Conservation (phyloP, 1,140 invertebrate species). For the Anastrepha ludens region DNA sequence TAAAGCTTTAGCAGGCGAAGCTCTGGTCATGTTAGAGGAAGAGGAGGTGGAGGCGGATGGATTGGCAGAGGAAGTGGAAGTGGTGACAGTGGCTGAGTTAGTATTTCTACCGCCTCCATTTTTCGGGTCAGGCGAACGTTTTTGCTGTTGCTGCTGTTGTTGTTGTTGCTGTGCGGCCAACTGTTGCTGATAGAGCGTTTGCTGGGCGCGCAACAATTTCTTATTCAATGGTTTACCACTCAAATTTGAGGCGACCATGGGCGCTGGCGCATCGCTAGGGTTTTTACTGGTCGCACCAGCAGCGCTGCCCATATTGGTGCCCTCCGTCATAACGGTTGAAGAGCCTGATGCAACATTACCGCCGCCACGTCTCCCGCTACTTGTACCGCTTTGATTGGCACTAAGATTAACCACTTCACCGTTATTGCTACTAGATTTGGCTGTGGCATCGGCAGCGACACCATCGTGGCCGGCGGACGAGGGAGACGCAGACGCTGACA, state of each 20-base stretch:
- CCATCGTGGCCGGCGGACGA: slow-evolving; percentile 30
- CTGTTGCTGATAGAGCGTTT: slow-evolving; percentile 64
- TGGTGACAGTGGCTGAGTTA: slow-evolving; percentile 53
- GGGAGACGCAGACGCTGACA: background rate
- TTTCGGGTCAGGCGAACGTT: slow-evolving; percentile 55
- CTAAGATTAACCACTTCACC: slow-evolving; percentile 33
- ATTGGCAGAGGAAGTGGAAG: slow-evolving; percentile 61
- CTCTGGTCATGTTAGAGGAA: background rate
- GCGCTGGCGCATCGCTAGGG: background rate
- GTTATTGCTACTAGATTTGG: slow-evolving; percentile 36
- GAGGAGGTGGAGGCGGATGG: slow-evolving; percentile 55
- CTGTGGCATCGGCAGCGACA: slow-evolving; percentile 16
- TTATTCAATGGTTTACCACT: slow-evolving; percentile 68
- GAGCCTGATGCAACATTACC: background rate
- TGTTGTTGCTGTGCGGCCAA: slow-evolving; percentile 27
- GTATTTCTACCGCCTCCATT: slow-evolving; percentile 38
- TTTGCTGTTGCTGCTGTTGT: slow-evolving; percentile 63
- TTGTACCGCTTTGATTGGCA: slow-evolving; percentile 18
- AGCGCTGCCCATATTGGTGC: slow-evolving; percentile 59
- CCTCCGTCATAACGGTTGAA: slow-evolving; percentile 47
- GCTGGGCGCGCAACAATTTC: slow-evolving; percentile 71
- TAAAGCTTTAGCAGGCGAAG: slow-evolving; percentile 56
- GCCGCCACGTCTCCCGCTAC: slow-evolving; percentile 43
- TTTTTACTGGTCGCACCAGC: background rate
- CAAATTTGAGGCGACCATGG: slow-evolving; percentile 28